Base-by-base conservation (phyloP, 2,888 invertebrate genomes). In the Acrobasis repandana region DNA sequence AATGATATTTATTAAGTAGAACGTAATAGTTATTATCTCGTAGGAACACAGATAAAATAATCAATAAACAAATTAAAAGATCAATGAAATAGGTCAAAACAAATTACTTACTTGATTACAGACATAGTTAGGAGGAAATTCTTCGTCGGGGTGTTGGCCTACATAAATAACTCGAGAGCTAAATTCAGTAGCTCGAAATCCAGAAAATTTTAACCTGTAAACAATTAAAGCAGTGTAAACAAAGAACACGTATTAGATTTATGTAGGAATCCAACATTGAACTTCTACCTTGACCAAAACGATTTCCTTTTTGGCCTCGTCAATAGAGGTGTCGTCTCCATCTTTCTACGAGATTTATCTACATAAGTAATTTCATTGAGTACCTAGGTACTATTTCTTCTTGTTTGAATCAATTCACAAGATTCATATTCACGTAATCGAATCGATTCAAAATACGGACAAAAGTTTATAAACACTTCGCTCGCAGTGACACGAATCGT, bases 41-140 rank as follows among this genome's bases (percentile, higher is more conserved):
- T 3, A 14, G 6, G 3, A n/a, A 14, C 38, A 4, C 43, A 14
- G n/a, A 43, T 43, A 43, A 43, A n/a, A n/a, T 14, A 43, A 43
- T 43, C 28, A 11, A 38, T 38, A 38, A n/a, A n/a, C 43, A 5
- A 38, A 16, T 33, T 18, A 18, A 28, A 16, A 36, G 15, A 56
- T 43, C 8, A 16, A 58, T 56, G 9, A 60, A 49, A 62, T 54
- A 59, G 63, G 59, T 66, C 62, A 61, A 52, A 65, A 77, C 43
- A 57, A 47, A 33, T 28, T 28, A 54, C 86, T 85, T 70, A 93
- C 93, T 92, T 97, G 97, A 93, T 99, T 99, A 76, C 98, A 95
- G 69, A 99, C 98, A 77, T 98, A 97, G 92, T 99, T 99, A 63
- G 97, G 95, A 62, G 98, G 98, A 90, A 96, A 98, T 77, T 96